Evolutionary conservation across 2,113 vertebrate genomes (phyloP).

Genomic region (Phaethon lepturus): DNA sequence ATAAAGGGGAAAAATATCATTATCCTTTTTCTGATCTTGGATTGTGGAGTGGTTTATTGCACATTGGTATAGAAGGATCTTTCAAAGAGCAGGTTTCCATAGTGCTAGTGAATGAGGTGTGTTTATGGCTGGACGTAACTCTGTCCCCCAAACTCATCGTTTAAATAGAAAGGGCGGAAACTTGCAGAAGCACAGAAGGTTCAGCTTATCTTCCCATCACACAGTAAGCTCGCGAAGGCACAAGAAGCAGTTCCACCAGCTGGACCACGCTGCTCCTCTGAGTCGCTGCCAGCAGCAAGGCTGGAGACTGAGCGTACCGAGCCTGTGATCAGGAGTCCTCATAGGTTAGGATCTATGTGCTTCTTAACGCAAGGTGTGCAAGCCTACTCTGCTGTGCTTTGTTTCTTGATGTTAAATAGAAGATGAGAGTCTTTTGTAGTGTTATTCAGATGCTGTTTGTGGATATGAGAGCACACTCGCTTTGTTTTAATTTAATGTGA

Average conservation of each 20-base stretch:
- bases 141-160: neutral
- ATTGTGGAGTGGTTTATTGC: neutral
- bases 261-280: neutral
- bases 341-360: neutral
- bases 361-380: neutral
- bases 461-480: neutral
- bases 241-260: neutral
- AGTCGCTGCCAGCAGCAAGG: neutral
- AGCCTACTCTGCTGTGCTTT: neutral
- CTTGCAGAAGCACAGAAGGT: neutral
- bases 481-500: neutral
- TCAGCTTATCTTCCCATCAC: neutral
- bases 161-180: neutral
- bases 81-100: neutral
- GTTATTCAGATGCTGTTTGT: neutral
- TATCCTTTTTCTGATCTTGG: neutral
- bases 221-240: rapidly evolving
- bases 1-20: neutral
- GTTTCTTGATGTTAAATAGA: neutral
- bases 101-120: neutral
- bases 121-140: no score
- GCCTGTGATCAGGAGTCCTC: neutral
- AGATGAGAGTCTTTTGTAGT: neutral
- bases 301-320: neutral
- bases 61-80: neutral